Conservation (phyloP, 2,888 invertebrate genomes). For the Synanthedon myopaeformis region DNA sequence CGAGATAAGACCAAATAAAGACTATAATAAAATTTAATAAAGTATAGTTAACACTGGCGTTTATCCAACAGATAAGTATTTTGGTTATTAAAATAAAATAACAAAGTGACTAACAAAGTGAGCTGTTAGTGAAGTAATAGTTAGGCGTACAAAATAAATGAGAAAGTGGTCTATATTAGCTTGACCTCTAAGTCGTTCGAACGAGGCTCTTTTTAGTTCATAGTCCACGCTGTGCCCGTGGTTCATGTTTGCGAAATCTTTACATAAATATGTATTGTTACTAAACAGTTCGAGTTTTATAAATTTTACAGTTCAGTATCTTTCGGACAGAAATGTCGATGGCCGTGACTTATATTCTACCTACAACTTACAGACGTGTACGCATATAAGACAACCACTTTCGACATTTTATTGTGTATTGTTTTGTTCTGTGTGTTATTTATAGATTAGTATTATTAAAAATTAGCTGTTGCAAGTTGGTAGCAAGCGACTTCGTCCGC, state of each 20-base stretch:
- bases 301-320: constrained; percentile 2
- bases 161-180: background rate
- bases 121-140: no score
- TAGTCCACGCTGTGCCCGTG: constrained; percentile 4
- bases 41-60: background rate
- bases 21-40: background rate
- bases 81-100: no score
- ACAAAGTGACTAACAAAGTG: no score
- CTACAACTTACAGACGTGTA: no score
- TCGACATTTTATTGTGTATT: no score
- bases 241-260: constrained; percentile 16
- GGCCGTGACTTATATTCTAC: constrained; percentile 8
- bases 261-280: constrained; percentile 19
- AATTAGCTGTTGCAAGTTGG: no score
- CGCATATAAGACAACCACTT: no score
- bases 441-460: no score
- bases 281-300: constrained; percentile 15
- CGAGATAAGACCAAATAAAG: no score
- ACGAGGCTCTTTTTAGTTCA: background rate
- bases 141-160: no score
- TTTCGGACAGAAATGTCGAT: constrained; percentile 3
- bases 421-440: no score
- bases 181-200: background rate
- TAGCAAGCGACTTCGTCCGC: no score
- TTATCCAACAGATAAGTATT: background rate